Conservation (phyloP, 2,113 vertebrate genomes). For the Chaetorhynchus papuensis region DNA sequence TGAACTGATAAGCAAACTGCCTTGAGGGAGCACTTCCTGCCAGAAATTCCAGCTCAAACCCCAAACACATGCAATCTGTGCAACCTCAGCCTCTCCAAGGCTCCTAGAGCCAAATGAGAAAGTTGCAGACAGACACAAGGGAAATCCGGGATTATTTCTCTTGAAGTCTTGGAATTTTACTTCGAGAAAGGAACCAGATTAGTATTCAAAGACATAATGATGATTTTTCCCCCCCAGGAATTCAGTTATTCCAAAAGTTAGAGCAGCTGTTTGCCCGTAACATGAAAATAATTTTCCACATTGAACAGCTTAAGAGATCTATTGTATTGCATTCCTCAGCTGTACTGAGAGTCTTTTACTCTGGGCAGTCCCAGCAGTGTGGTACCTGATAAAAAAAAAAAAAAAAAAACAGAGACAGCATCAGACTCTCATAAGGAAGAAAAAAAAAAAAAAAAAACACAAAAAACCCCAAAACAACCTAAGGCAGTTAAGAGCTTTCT, state of each 20-base stretch:
- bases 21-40: not conserved
- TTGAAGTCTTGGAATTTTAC: not conserved
- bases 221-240: fast-evolving
- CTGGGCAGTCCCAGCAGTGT: not conserved
- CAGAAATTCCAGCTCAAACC: not conserved
- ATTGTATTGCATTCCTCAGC: not conserved
- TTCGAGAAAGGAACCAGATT: not conserved
- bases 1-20: not conserved
- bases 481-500: not conserved
- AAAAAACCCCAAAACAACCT: not conserved
- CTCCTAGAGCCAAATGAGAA: not conserved
- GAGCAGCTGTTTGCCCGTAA: not conserved
- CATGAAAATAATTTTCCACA: not conserved
- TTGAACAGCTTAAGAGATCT: not conserved
- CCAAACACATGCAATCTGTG: not conserved
- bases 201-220: not conserved
- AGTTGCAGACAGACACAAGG: not conserved
- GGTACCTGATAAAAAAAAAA: not conserved
- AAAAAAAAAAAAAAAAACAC: not conserved
- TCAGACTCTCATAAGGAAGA: not conserved
- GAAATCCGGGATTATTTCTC: not conserved
- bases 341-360: not conserved
- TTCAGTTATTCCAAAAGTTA: not conserved
- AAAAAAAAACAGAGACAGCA: not conserved
- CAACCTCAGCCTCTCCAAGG: not conserved